Percentiles rank a stretch among this genome's conserved stretches.
These are phyloP conservation scores for Gorsachius magnificus DNA, from an alignment of 2,797 vertebrate genomes.

Conservation along the genomic window DNA sequence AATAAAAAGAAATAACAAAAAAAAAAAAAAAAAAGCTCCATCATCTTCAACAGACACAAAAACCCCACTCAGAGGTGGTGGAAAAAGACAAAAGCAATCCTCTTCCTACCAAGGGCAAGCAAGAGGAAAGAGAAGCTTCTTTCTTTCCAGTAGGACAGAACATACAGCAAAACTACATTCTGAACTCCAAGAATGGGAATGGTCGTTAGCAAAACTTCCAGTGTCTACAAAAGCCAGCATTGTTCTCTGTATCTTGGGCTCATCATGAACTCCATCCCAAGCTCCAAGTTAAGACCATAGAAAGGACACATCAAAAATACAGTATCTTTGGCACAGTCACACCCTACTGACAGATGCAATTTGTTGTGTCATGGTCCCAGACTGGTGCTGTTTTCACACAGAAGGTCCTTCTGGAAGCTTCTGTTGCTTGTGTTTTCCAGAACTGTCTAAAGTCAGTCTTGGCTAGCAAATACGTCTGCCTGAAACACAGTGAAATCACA, in stretches of 20 bases:
- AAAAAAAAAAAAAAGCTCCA: not conserved
- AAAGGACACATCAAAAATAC: not conserved
- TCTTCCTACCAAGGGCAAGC: not conserved
- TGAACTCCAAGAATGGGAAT: not conserved
- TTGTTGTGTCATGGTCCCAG: not conserved
- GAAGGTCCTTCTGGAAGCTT: slow-evolving; percentile 37
- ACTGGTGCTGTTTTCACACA: not conserved
- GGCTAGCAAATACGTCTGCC: not conserved
- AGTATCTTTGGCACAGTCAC: not conserved
- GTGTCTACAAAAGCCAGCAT: not conserved
- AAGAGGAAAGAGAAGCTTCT: not conserved
- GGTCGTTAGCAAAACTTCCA: not conserved
- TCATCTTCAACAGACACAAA: not conserved
- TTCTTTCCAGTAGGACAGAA: not conserved
- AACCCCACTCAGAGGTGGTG: not conserved
- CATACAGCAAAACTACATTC: not conserved
- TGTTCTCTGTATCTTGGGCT: not conserved
- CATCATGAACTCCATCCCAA: not conserved
- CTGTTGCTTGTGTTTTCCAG: not conserved
- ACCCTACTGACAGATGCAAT: not conserved
- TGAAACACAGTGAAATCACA: not conserved
- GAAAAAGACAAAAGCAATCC: not conserved
- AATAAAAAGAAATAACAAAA: not conserved
- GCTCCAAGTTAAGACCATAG: not conserved
- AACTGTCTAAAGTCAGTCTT: not conserved